phyloP scores from a whole-genome alignment of 2,113 vertebrate genomes.

The Cranoglanis bouderius region DNA sequence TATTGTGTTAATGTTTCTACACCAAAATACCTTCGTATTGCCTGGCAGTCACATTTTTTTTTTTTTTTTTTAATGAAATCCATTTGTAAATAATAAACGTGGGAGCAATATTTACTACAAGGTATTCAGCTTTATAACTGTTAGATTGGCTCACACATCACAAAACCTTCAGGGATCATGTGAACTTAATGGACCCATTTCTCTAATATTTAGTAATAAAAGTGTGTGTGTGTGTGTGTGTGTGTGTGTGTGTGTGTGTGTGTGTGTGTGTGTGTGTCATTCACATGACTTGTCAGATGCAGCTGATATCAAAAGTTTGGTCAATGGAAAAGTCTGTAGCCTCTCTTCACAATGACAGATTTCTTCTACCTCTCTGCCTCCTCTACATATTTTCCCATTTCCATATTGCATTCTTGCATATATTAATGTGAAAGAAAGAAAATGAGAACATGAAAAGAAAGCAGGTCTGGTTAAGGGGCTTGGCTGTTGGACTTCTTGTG shows the following conservation, averaged over 20 bases:
- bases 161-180: background rate
- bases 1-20: background rate
- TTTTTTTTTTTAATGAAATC: background rate
- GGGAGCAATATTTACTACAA: background rate
- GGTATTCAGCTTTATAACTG: background rate
- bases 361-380: background rate
- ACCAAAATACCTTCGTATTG: background rate
- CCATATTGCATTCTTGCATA: background rate
- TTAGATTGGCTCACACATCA: background rate
- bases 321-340: slow-evolving; percentile 4
- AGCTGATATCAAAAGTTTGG: slow-evolving; percentile 22
- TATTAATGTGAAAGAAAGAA: background rate
- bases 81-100: background rate
- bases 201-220: background rate
- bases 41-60: background rate
- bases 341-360: slow-evolving; percentile 1
- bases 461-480: background rate
- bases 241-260: slow-evolving; percentile 12
- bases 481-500: background rate
- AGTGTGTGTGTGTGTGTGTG: background rate
- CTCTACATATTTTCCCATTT: slow-evolving; percentile 1
- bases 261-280: background rate
- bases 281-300: background rate
- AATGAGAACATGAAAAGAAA: background rate
- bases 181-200: background rate